A percentile compares a stretch with the other conserved stretches of the same genome.
phyloP scores from a whole-genome alignment of 2,113 vertebrate species.

The Odocoileus hemionus region DNA sequence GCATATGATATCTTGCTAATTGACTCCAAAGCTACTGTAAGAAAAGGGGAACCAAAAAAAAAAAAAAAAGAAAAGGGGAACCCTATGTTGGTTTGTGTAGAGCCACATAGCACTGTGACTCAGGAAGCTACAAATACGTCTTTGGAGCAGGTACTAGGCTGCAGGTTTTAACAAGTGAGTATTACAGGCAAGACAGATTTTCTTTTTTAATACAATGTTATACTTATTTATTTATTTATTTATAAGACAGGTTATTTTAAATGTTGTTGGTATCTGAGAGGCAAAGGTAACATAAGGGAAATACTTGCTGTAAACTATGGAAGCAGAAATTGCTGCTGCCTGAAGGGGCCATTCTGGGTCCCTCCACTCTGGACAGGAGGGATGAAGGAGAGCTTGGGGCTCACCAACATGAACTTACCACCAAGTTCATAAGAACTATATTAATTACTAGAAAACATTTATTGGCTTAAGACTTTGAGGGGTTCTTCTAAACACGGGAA shows the following conservation, averaged over 20 bases:
- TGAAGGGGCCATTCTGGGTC: not conserved
- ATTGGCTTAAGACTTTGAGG: not conserved
- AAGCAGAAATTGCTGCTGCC: not conserved
- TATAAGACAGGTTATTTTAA: not conserved
- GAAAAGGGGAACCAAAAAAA: not conserved
- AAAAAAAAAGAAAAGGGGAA: not conserved
- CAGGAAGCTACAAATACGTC: not conserved
- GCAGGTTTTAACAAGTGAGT: constrained; percentile 63
- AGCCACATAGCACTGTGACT: constrained; percentile 44
- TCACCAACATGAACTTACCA: not conserved
- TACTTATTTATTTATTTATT: no score
- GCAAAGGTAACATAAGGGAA: not conserved
- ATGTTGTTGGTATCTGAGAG: not conserved
- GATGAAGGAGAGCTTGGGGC: not conserved
- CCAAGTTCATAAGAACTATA: not conserved
- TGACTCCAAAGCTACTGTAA: not conserved
- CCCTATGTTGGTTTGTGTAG: constrained; percentile 35
- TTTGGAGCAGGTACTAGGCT: constrained; percentile 66
- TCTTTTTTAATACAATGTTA: not conserved
- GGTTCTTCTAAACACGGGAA: not conserved
- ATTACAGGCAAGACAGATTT: not conserved
- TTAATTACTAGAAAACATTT: not conserved
- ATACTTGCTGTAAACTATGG: not conserved
- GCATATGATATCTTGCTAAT: not conserved
- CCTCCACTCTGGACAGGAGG: not conserved